These are phyloP conservation scores for Saturnia pavonia DNA, from an alignment of 2,888 invertebrate genomes.

Conservation along the genomic window DNA sequence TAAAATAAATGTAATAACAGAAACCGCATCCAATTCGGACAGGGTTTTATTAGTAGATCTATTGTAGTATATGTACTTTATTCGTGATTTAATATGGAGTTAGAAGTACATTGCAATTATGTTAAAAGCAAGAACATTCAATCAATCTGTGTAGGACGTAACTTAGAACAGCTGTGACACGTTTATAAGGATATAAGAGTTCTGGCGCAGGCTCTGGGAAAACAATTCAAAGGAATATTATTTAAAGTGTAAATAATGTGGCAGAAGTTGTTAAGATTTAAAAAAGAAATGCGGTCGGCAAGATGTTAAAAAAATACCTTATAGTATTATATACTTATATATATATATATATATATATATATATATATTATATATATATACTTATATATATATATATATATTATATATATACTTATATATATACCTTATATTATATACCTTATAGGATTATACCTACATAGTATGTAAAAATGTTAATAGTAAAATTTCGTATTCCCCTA, in stretches of 20 bases:
- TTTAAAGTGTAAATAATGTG: neutral
- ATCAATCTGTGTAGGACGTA: neutral
- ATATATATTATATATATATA: too few relatives aligned
- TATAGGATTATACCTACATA: too few relatives aligned
- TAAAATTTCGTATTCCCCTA: too few relatives aligned
- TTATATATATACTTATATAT: too few relatives aligned
- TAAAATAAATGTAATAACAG: neutral
- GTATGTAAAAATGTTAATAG: too few relatives aligned
- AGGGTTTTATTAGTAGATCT: neutral
- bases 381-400: too few relatives aligned
- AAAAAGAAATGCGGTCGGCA: neutral
- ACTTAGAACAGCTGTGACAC: neutral
- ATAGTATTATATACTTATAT: too few relatives aligned
- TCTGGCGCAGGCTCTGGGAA: neutral
- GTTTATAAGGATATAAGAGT: neutral
- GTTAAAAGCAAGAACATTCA: neutral
- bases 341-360: too few relatives aligned
- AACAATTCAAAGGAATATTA: neutral
- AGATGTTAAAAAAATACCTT: too few relatives aligned
- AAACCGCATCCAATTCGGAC: neutral
- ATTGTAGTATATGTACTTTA: neutral
- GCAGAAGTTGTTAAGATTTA: neutral
- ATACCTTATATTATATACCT: too few relatives aligned
- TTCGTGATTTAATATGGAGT: slow-evolving; percentile 2
- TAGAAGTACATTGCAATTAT: neutral